These are phyloP conservation scores for Acleris literana DNA, from an alignment of 2,888 invertebrate genomes.

Conservation along the genomic window DNA sequence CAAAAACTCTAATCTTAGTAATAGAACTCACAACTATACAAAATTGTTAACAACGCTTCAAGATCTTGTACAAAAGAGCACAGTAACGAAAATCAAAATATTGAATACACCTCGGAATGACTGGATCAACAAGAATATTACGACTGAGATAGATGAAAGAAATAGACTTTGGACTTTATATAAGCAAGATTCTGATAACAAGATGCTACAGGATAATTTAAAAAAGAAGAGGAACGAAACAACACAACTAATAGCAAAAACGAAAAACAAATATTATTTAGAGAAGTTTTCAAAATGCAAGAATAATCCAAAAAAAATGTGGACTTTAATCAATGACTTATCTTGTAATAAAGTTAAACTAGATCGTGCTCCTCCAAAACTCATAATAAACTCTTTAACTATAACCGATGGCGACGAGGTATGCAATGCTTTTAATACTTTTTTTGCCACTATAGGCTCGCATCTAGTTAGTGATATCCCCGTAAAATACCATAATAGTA, in stretches of 20 bases:
- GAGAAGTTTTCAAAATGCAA: conserved; percentile 9
- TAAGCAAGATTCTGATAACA: conserved; percentile 27
- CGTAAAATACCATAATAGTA: not conserved
- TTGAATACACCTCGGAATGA: conserved; percentile 35
- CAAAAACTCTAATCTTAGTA: not conserved
- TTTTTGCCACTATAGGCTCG: not conserved
- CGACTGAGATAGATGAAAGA: conserved; percentile 28
- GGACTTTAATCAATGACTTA: conserved; percentile 37
- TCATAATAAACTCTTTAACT: not conserved
- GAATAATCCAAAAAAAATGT: conserved; percentile 39
- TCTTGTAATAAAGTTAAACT: conserved; percentile 15
- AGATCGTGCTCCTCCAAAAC: conserved; percentile 1
- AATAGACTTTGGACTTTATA: conserved; percentile 33
- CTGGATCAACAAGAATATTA: conserved; percentile 37
- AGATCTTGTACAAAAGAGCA: not conserved
- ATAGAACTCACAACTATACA: not conserved
- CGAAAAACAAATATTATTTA: conserved; percentile 16
- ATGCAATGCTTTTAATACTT: not conserved
- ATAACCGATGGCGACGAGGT: not conserved
- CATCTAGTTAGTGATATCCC: not conserved
- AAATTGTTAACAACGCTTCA: not conserved
- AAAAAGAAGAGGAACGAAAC: conserved; percentile 14
- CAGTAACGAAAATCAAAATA: conserved; percentile 18
- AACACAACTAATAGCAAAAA: conserved; percentile 18
- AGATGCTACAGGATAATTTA: conserved; percentile 18